phyloP scores from a whole-genome alignment of 2,797 vertebrate species.

The Danionella dracula region DNA sequence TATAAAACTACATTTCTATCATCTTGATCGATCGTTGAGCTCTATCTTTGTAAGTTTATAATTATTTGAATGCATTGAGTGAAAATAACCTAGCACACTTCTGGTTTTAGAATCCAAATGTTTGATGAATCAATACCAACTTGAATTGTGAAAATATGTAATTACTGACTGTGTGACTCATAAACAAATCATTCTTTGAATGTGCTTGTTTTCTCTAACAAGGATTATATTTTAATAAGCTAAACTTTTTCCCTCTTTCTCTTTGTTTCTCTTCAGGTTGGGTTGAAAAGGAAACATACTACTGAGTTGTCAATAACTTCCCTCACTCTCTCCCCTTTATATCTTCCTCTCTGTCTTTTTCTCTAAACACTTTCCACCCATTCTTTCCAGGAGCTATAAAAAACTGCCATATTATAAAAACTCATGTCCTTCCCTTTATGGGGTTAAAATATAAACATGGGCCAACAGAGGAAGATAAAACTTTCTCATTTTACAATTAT shows the following conservation, averaged over 20 bases:
- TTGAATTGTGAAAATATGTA: no score
- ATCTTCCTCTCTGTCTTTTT: slow-evolving; percentile 27
- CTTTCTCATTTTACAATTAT: slow-evolving; percentile 21
- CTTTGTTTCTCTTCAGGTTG: slow-evolving; percentile 62
- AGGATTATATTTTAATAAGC: no score
- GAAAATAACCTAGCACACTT: no score
- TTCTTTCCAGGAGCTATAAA: slow-evolving; percentile 9
- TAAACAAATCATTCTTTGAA: no score
- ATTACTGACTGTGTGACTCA: no score
- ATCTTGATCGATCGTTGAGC: no score
- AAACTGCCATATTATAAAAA: slow-evolving; percentile 33
- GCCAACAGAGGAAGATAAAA: slow-evolving; percentile 53
- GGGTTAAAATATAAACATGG: slow-evolving; percentile 30
- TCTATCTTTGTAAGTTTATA: no score
- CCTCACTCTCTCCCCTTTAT: slow-evolving; percentile 27
- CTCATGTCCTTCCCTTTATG: not conserved
- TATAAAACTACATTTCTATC: no score
- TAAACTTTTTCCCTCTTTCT: slow-evolving; percentile 23
- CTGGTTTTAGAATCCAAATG: no score
- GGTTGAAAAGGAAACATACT: slow-evolving; percentile 77
- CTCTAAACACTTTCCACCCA: slow-evolving; percentile 16
- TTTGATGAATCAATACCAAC: no score
- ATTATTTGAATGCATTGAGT: no score
- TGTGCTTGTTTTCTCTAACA: no score
- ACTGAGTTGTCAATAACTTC: slow-evolving; percentile 67